Evolutionary conservation across 2,113 vertebrate species (phyloP).

Genomic region (Campylomormyrus tamandua): DNA sequence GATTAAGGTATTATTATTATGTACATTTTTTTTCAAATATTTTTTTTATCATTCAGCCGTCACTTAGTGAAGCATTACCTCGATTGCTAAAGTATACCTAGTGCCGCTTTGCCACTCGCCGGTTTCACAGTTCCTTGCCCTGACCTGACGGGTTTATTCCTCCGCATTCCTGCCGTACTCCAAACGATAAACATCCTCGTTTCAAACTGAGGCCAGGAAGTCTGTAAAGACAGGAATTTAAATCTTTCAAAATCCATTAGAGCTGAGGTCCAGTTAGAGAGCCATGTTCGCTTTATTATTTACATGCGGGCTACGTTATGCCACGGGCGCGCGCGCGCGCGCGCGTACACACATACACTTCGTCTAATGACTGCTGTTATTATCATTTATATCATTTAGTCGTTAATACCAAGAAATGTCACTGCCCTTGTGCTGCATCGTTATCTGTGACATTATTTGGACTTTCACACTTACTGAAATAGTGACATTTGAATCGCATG

Average conservation of each 20-base stretch:
- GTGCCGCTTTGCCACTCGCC: background rate
- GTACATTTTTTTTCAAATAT: background rate
- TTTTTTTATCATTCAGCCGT: background rate
- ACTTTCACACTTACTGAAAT: conserved; percentile 13
- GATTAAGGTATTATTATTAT: background rate
- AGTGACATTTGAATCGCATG: background rate
- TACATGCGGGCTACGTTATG: conserved; percentile 1
- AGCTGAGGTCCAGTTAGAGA: conserved; percentile 26
- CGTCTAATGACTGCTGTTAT: background rate
- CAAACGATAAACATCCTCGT: conserved; percentile 63
- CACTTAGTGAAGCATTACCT: background rate
- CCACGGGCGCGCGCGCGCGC: background rate
- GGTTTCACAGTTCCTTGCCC: conserved; percentile 31
- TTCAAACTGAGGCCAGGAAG: conserved; percentile 57
- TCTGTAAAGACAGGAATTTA: conserved; percentile 55
- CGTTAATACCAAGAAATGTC: conserved; percentile 4
- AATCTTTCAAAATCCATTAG: conserved; percentile 55
- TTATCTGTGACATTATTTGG: conserved; percentile 3
- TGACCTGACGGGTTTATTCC: conserved; percentile 54
- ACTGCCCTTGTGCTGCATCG: background rate
- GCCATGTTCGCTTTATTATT: conserved; percentile 27
- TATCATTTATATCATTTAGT: conserved; percentile 8
- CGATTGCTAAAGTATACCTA: background rate
- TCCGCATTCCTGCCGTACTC: conserved; percentile 57
- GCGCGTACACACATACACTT: background rate